A percentile compares a stretch with the other conserved stretches of the same genome.
Evolutionary conservation across 2,888 invertebrate species (phyloP).

Genomic region (Drosophila meridiana): DNA sequence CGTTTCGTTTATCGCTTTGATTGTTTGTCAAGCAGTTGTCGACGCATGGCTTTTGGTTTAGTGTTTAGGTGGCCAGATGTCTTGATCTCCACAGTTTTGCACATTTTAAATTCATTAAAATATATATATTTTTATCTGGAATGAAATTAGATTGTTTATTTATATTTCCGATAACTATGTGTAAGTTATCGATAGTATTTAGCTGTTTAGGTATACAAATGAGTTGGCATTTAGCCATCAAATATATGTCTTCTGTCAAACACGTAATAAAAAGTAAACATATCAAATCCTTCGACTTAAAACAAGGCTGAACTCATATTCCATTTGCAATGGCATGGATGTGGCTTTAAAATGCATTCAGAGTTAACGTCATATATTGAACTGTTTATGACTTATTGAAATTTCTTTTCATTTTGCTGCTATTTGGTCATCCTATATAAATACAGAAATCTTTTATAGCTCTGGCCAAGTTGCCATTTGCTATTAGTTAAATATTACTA

Average conservation of each 20-base stretch:
- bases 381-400: not conserved
- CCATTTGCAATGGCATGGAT: no score
- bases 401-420: not conserved
- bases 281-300: no score
- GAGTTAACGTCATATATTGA: not conserved
- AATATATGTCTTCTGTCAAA: not conserved
- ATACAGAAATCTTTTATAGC: no score
- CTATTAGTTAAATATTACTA: not conserved
- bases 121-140: not conserved
- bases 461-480: no score
- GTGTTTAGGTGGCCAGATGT: not conserved
- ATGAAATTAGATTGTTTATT: not conserved
- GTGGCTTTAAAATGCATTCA: no score
- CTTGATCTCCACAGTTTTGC: not conserved
- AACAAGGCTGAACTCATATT: no score
- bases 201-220: not conserved
- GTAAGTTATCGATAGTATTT: not conserved
- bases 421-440: not conserved
- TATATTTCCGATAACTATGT: not conserved
- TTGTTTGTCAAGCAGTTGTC: not conserved
- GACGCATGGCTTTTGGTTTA: not conserved
- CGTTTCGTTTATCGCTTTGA: not conserved
- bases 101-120: not conserved
- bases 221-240: not conserved
- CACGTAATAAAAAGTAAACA: no score